Evolutionary conservation across 1,140 invertebrate species (phyloP).

Genomic region (Aphis gossypii): DNA sequence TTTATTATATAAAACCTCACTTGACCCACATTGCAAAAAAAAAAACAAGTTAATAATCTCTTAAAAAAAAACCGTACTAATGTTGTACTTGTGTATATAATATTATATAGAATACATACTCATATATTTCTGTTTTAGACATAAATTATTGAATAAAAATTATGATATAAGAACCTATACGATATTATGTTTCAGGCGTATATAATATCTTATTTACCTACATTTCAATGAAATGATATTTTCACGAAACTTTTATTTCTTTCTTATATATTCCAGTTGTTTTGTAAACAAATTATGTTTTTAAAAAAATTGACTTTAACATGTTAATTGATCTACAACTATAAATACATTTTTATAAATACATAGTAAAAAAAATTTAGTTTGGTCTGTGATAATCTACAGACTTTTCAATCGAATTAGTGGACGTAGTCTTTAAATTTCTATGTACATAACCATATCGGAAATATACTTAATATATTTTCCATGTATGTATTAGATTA

Average conservation of each 20-base stretch:
- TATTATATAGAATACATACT: background rate
- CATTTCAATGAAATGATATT: background rate
- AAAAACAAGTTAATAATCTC: background rate
- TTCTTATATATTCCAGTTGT: background rate
- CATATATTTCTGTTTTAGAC: background rate
- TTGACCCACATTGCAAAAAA: constrained; percentile 5
- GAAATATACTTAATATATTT: too few relatives aligned
- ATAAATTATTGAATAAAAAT: background rate
- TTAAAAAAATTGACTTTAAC: background rate
- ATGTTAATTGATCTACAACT: background rate
- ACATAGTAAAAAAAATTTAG: background rate
- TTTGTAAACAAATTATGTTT: background rate
- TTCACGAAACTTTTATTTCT: background rate
- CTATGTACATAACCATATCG: too few relatives aligned
- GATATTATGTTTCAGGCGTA: background rate
- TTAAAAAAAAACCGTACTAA: background rate
- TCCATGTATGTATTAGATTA: too few relatives aligned
- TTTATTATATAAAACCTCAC: background rate
- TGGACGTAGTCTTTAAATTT: too few relatives aligned
- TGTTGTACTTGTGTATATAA: background rate
- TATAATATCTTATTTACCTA: background rate
- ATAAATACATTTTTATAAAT: background rate
- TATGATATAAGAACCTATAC: background rate
- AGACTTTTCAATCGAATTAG: too few relatives aligned
- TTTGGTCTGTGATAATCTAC: too few relatives aligned